Base-by-base conservation (phyloP, 2,797 vertebrate genomes). In the Gambusia yucatana region DNA sequence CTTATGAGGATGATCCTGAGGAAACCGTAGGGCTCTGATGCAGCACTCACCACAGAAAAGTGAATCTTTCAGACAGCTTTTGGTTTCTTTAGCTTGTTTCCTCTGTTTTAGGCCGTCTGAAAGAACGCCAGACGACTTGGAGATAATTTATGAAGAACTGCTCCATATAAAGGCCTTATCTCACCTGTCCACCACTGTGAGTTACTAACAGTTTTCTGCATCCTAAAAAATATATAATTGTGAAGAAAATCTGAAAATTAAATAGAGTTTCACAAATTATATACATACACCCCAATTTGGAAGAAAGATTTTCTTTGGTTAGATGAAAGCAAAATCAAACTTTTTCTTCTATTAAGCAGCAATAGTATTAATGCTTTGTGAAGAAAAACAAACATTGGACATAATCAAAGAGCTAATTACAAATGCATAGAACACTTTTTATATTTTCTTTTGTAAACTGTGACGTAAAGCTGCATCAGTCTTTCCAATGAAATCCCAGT, bases 81-180 rank as follows among this genome's bases (percentile, higher is more conserved):
- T 25, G 61, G 61, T 55, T 57, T 79, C 77, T 10, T 75, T 59
- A 52, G 20, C 65, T 44, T n/a, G 2, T 82, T 80, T 82, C 67
- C 82, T 86, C 75, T 67, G 90, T 88, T 86, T 0, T 87, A 99
- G 98, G 78, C 97, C 98, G 25, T 97, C 96, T 77, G 98, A 99
- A 94, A 97, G 98, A 92, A 97, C 96, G 28, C 88, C 95, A 47
- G 98, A 99, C 91, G 98, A 99, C 89, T 94, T 99, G 80, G 98
- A 99, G 95, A 98, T 99, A 77, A 98, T 99, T 93, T 98, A 98
- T 86, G 98, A 99, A 89, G 98, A 99, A 91, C 94, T 99, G 86
- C 96, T 99, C 75, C 98, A 99, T 89, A 99, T 99, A 88, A 99
- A 99, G 89, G 98, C 98, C 82, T 97, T 99, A 93, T 98, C 98